Conservation (phyloP, 2,797 vertebrate species). For the Eulemur rubriventer region DNA sequence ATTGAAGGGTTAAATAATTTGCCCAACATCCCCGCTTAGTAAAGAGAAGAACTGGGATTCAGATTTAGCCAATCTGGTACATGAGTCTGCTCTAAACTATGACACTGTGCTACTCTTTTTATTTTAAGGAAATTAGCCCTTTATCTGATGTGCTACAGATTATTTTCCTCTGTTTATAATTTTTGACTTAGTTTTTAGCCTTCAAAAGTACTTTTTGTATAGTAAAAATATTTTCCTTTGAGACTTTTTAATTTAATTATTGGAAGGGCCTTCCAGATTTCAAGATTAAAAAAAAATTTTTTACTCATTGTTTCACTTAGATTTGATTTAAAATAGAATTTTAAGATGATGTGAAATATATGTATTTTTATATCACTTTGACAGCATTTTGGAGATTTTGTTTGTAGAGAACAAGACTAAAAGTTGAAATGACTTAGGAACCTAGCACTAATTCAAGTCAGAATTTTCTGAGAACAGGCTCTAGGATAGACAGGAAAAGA, state of each 20-base stretch:
- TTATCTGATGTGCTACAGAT: neutral
- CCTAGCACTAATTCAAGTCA: neutral
- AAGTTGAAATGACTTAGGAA: neutral
- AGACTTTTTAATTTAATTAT: neutral
- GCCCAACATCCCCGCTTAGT: neutral
- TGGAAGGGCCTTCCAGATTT: neutral
- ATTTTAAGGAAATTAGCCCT: neutral
- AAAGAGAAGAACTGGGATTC: neutral
- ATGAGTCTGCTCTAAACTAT: neutral
- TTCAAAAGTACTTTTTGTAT: neutral
- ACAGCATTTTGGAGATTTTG: neutral
- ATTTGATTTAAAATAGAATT: neutral
- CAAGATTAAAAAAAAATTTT: neutral
- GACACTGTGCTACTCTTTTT: neutral
- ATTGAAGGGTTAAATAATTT: neutral
- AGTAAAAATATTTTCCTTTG: neutral
- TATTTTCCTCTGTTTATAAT: neutral
- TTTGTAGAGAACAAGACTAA: neutral
- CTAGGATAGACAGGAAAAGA: neutral
- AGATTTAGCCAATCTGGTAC: neutral
- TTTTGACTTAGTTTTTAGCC: neutral
- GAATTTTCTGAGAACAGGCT: neutral
- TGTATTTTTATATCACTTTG: neutral
- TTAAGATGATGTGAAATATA: neutral
- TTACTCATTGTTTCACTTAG: neutral